phyloP scores from a whole-genome alignment of 2,113 vertebrate genomes.

The Callocephalon fimbriatum region DNA sequence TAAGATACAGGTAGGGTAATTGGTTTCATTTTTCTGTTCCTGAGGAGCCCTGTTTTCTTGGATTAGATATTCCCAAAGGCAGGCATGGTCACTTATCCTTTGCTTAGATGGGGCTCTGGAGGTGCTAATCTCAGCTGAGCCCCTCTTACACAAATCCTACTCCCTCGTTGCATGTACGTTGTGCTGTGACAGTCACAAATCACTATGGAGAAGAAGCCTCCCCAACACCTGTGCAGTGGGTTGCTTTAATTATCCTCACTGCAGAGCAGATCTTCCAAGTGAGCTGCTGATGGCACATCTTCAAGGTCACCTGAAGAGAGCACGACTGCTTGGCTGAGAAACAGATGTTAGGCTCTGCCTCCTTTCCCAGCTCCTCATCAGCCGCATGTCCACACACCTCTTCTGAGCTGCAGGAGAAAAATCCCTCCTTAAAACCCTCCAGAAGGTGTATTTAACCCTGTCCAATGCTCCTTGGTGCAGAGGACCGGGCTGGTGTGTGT shows the following conservation, averaged over 20 bases:
- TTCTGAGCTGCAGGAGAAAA: not conserved
- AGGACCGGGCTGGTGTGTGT: not conserved
- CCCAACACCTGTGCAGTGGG: slow-evolving; percentile 21
- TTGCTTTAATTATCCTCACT: not conserved
- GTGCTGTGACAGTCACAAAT: slow-evolving; percentile 28
- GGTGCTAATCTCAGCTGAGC: not conserved
- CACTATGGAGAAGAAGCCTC: not conserved
- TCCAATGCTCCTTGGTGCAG: not conserved
- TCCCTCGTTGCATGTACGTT: rapidly evolving
- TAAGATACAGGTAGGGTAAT: not conserved
- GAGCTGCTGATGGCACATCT: not conserved
- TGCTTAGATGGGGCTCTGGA: not conserved
- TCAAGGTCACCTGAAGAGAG: not conserved
- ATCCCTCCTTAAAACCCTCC: not conserved
- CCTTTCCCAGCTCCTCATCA: not conserved
- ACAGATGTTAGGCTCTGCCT: not conserved
- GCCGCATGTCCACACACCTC: not conserved
- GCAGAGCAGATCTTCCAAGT: not conserved
- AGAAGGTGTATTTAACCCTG: not conserved
- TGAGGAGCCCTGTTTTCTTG: not conserved
- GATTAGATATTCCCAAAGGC: not conserved
- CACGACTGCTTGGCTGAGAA: not conserved
- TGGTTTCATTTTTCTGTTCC: not conserved
- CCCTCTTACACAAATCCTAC: not conserved
- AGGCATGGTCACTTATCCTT: not conserved